Evolutionary conservation across 1,140 invertebrate species (phyloP).

Genomic region (Plectrocnemia conspersa): DNA sequence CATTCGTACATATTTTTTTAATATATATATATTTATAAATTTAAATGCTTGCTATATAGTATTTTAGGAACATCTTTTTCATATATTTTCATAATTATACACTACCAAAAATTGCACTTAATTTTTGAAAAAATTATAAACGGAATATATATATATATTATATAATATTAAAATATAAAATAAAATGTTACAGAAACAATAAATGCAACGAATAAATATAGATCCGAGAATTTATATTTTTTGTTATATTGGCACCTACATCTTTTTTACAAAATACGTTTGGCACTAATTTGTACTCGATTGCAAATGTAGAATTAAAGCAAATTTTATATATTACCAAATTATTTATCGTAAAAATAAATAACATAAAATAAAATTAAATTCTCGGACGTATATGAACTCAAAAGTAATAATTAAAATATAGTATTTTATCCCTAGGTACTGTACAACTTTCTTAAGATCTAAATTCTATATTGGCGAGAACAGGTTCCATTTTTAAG

Average conservation of each 20-base stretch:
- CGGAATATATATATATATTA: constrained; percentile 1
- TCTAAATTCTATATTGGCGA: constrained; percentile 27
- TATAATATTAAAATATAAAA: neutral
- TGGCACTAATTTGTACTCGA: constrained; percentile 25
- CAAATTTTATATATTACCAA: neutral
- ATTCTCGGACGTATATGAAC: neutral
- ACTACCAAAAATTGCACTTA: constrained; percentile 18
- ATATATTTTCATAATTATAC: constrained; percentile 14
- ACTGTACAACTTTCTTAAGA: constrained; percentile 12
- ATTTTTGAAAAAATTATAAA: neutral
- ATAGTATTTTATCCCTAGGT: constrained; percentile 6
- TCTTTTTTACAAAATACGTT: constrained; percentile 23
- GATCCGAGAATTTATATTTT: neutral
- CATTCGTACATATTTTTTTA: neutral
- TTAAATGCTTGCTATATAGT: constrained; percentile 23
- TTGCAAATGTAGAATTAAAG: constrained; percentile 22
- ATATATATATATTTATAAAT: constrained; percentile 6
- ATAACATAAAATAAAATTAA: neutral
- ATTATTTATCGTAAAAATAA: neutral
- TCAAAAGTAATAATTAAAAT: constrained; percentile 10
- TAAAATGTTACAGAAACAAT: neutral
- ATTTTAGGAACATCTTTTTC: constrained; percentile 25
- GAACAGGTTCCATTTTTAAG: constrained; percentile 26
- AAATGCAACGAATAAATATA: constrained; percentile 5
- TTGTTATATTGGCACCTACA: constrained; percentile 17